These are phyloP conservation scores for Pachypsylla venusta DNA, from an alignment of 1,140 invertebrate genomes.

Conservation along the genomic window DNA sequence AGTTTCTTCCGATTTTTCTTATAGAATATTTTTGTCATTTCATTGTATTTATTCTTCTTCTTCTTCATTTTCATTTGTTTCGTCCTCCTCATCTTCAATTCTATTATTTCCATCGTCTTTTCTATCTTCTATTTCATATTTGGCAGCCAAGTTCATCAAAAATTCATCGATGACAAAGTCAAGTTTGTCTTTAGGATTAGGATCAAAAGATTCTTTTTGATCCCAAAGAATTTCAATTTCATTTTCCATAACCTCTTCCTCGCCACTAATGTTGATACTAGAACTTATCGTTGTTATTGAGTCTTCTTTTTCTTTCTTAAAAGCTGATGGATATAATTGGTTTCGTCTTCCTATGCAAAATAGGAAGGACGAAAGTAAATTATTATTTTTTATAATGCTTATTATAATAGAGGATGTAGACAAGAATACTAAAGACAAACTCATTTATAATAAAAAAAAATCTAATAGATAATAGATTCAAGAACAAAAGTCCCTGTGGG, in stretches of 20 bases:
- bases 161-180: background rate
- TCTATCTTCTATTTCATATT: background rate
- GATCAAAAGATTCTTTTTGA: background rate
- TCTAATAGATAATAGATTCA: background rate
- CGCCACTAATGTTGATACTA: background rate
- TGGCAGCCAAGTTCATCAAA: background rate
- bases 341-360: background rate
- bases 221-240: background rate
- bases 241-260: background rate
- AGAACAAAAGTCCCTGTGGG: background rate
- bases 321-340: background rate
- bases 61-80: background rate
- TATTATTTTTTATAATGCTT: no score
- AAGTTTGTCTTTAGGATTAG: background rate
- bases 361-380: background rate
- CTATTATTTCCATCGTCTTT: background rate
- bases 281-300: background rate
- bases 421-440: background rate
- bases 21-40: no score
- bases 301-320: background rate
- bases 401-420: background rate
- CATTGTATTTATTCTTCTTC: no score
- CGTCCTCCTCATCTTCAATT: no score
- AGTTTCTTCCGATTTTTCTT: background rate
- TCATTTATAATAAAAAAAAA: background rate